These are phyloP conservation scores for Alouatta caraya DNA, from an alignment of 2,797 vertebrate species.

Conservation along the genomic window DNA sequence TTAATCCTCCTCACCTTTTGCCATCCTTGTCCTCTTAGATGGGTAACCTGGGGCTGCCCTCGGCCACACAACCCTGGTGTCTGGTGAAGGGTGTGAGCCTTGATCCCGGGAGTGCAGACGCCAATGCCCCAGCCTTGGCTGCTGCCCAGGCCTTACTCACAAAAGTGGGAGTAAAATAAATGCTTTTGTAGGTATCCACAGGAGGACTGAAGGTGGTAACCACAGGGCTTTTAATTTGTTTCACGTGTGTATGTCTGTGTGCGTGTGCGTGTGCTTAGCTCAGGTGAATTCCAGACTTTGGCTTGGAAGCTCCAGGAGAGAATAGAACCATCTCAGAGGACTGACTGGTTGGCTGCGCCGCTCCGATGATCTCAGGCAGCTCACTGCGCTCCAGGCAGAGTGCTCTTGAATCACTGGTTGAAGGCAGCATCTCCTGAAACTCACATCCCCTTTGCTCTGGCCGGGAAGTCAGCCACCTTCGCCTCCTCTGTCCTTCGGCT, in stretches of 20 bases:
- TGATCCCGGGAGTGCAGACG: not conserved
- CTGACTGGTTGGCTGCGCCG: not conserved
- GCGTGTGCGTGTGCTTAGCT: not conserved
- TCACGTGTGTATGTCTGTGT: fast-evolving
- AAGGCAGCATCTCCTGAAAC: conserved; percentile 7
- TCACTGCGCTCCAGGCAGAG: not conserved
- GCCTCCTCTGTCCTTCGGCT: not conserved
- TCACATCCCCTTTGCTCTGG: fast-evolving
- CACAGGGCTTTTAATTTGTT: not conserved
- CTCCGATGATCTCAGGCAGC: not conserved
- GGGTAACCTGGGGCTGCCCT: not conserved
- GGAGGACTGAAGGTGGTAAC: not conserved
- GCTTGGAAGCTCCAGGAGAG: not conserved
- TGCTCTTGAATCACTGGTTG: not conserved
- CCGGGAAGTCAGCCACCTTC: conserved; percentile 37
- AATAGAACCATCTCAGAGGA: not conserved
- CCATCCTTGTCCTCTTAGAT: fast-evolving
- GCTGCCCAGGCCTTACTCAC: not conserved
- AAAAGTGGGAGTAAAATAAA: not conserved
- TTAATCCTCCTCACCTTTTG: not conserved
- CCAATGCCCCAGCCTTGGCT: not conserved
- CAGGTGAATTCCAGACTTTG: not conserved
- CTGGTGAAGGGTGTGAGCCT: no score
- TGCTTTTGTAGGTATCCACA: fast-evolving
- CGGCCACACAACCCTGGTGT: not conserved